Percentiles rank a stretch among this genome's conserved stretches.
Evolutionary conservation across 1,140 invertebrate species (phyloP).

Genomic region (Anoplolepis gracilipes): DNA sequence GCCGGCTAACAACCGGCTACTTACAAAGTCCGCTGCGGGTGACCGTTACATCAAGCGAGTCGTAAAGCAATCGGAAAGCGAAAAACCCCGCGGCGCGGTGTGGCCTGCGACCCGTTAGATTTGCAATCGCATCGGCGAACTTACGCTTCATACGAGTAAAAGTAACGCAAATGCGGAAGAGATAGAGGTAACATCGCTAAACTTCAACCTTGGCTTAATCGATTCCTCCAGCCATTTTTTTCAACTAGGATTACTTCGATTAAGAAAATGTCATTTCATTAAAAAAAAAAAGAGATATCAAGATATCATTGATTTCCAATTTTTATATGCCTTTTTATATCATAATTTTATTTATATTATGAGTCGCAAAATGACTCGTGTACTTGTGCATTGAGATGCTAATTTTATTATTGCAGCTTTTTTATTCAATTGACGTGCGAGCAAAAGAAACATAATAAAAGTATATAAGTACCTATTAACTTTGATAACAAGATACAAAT

Average conservation of each 20-base stretch:
- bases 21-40: constrained; percentile 62
- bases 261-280: neutral
- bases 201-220: constrained; percentile 16
- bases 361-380: no score
- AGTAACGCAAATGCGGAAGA: constrained; percentile 41
- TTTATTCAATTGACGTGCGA: no score
- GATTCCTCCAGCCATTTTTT: constrained; percentile 6
- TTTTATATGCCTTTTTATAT: neutral
- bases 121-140: constrained; percentile 29
- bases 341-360: neutral
- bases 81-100: constrained; percentile 38
- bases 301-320: neutral
- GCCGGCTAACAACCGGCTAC: constrained; percentile 63
- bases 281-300: neutral
- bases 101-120: constrained; percentile 46
- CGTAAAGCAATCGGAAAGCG: constrained; percentile 49
- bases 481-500: no score
- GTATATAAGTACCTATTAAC: no score
- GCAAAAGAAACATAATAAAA: no score
- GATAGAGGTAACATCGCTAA: constrained; percentile 8
- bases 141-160: constrained; percentile 21
- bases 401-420: no score
- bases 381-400: no score
- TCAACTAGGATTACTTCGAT: neutral
- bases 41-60: constrained; percentile 62